Evolutionary conservation across 2,888 invertebrate genomes (phyloP).

Genomic region (Catocala sponsa): DNA sequence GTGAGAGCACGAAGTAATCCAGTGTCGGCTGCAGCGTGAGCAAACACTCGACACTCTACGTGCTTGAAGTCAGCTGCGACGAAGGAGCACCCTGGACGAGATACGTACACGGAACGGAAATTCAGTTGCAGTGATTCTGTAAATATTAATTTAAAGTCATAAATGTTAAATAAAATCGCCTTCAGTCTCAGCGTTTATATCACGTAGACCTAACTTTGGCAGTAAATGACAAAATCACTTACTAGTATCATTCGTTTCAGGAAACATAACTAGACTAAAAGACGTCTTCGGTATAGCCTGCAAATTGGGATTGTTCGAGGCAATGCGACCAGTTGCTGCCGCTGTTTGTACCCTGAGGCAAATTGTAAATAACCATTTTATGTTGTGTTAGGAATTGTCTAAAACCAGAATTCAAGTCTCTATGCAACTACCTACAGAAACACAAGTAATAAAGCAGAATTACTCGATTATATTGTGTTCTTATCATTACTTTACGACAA

Average conservation of each 20-base stretch:
- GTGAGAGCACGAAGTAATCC: slow-evolving; percentile 63
- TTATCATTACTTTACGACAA: too few species aligned
- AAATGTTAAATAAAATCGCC: too few species aligned
- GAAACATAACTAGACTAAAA: slow-evolving; percentile 64
- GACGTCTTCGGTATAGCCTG: slow-evolving; percentile 83
- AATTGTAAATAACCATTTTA: not conserved
- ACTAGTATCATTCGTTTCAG: slow-evolving; percentile 52
- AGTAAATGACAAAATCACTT: not conserved
- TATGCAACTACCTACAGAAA: too few species aligned
- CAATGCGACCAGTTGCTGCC: slow-evolving; percentile 83
- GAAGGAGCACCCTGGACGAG: slow-evolving; percentile 63
- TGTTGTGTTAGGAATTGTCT: too few species aligned
- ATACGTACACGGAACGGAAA: slow-evolving; percentile 73
- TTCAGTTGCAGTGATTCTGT: slow-evolving; percentile 39
- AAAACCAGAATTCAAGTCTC: too few species aligned
- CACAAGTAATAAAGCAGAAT: too few species aligned
- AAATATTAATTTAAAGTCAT: not conserved
- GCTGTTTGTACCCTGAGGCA: slow-evolving; percentile 78
- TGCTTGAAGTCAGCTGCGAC: slow-evolving; percentile 84
- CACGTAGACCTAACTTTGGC: too few species aligned
- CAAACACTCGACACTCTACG: slow-evolving; percentile 84
- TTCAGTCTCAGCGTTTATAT: too few species aligned
- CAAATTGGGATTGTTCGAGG: slow-evolving; percentile 80
- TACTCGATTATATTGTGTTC: too few species aligned
- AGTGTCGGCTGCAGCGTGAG: slow-evolving; percentile 73